A percentile compares a stretch with the other conserved stretches of the same genome.
Evolutionary conservation across 2,888 invertebrate genomes (phyloP).

Genomic region (Cheilosia vulpina): DNA sequence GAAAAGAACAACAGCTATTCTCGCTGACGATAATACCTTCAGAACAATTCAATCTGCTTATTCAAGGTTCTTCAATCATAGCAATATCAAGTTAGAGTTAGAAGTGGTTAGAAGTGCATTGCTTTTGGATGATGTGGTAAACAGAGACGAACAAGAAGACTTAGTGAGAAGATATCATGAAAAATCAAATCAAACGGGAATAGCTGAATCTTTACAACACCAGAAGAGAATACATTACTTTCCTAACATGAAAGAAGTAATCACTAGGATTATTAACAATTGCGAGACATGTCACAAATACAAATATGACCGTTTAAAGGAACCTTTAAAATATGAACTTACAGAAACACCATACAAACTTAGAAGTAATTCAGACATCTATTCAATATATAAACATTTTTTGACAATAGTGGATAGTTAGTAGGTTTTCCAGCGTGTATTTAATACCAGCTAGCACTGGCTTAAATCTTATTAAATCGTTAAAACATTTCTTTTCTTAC

Average conservation of each 20-base stretch:
- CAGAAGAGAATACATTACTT: not conserved
- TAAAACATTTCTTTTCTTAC: not conserved
- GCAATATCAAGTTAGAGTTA: too few relatives aligned
- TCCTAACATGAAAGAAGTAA: not conserved
- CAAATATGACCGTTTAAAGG: too few relatives aligned
- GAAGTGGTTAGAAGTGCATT: too few relatives aligned
- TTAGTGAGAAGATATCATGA: too few relatives aligned
- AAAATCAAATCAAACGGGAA: not conserved
- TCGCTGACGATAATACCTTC: too few relatives aligned
- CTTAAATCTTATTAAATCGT: not conserved
- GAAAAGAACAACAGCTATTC: too few relatives aligned
- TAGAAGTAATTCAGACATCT: not conserved
- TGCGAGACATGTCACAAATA: not conserved
- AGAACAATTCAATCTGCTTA: too few relatives aligned
- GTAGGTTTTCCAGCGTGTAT: too few relatives aligned
- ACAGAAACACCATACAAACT: not conserved
- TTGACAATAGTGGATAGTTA: not conserved
- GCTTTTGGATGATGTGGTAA: too few relatives aligned
- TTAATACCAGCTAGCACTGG: not conserved
- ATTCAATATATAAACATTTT: not conserved
- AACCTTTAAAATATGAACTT: too few relatives aligned
- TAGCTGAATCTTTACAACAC: not conserved
- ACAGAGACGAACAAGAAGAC: too few relatives aligned
- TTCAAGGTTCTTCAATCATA: too few relatives aligned
- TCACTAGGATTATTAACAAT: not conserved